A percentile compares a stretch with the other conserved stretches of the same genome.
These are phyloP conservation scores for Penaeus monodon DNA, from an alignment of 2,888 invertebrate genomes.

Conservation along the genomic window DNA sequence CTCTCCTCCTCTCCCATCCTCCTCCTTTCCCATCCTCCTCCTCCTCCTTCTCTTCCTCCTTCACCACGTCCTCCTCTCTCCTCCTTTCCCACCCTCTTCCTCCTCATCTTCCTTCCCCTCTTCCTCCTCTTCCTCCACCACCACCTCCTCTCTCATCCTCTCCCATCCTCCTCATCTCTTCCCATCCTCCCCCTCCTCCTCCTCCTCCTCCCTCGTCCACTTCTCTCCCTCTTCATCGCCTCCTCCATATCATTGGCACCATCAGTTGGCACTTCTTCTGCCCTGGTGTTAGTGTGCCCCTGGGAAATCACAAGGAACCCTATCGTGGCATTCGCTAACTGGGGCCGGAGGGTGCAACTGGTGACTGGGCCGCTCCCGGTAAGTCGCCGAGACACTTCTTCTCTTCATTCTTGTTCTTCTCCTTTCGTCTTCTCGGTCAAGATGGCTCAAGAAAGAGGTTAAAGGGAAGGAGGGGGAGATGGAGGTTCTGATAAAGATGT, in stretches of 20 bases:
- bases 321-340: slow-evolving; percentile 45
- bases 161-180: background rate
- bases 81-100: background rate
- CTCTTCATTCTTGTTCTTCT: too few species aligned
- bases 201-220: slow-evolving; percentile 6
- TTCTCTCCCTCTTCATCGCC: background rate
- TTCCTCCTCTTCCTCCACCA: background rate
- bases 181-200: background rate
- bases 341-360: slow-evolving; percentile 18
- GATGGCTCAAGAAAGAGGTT: background rate
- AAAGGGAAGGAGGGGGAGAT: background rate
- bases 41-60: background rate
- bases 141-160: background rate
- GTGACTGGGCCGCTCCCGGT: background rate
- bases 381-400: too few species aligned
- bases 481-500: background rate
- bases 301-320: slow-evolving; percentile 51
- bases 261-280: slow-evolving; percentile 50
- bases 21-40: slow-evolving; percentile 1
- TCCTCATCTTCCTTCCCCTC: background rate
- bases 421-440: too few species aligned
- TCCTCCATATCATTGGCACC: background rate
- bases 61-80: background rate
- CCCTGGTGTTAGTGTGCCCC: slow-evolving; percentile 44
- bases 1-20: background rate